Base-by-base conservation (phyloP, 2,888 invertebrate genomes). In the Drosophila falleni region DNA sequence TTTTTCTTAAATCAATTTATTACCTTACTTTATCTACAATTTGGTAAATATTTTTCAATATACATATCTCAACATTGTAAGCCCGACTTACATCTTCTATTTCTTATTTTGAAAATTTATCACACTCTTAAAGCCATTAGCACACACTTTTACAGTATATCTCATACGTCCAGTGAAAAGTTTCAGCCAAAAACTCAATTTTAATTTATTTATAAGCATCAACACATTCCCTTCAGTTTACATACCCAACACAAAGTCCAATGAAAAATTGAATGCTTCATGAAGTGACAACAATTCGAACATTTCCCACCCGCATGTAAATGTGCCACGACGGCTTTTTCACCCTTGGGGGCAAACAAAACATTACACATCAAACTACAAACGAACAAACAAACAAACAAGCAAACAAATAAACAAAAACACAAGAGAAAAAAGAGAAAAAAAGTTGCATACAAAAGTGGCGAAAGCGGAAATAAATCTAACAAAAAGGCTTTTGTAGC, bases 401-500 rank as follows among this genome's bases (percentile, higher is more conserved):
- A 68, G 60, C 46, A 67, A 44, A 58, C 23, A 58, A 50, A 31
- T 44, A 61, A 66, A 64, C 54, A 74, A 66, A 46, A 37, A 63
- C 60, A 29, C 47, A 54, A 62, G 23, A 61, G 26, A 44, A 11
- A 53, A 51, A 44, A 8, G 62, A 42, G 47, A 56, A 26, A 26
- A 81, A 69, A 85, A 77, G 71, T 80, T 78, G 72, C 78, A 78
- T 79, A 72, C 73, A 80, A 84, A 84, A 78, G 83, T 82, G 87
- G 61, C 81, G 70, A 78, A 86, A 88, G 56, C 72, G 81, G 76
- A 84, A 86, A 84, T 84, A 88, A 84, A 84, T 84, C 83, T 86
- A 88, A 88, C 89, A 88, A 80, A 88, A 78, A 77, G 83, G 76
- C 81, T 88, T 88, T 39, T 74, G 80, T 59, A 85, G 69, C 72